These are phyloP conservation scores for Cheilosia variabilis DNA, from an alignment of 2,888 invertebrate species.

Conservation along the genomic window DNA sequence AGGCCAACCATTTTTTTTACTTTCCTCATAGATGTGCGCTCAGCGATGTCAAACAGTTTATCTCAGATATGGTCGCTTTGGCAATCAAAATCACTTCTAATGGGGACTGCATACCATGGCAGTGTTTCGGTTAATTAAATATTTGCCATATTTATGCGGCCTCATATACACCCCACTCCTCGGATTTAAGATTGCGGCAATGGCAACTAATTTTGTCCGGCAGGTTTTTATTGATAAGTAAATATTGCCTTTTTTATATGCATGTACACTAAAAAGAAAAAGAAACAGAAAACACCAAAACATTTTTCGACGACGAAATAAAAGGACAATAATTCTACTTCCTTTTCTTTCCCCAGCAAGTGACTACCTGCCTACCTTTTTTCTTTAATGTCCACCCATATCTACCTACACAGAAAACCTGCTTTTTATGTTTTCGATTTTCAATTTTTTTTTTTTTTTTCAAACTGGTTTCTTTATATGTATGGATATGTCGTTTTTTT, in stretches of 20 bases:
- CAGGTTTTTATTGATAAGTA: slow-evolving; percentile 59
- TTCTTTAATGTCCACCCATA: slow-evolving; percentile 62
- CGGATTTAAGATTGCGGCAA: too few relatives aligned
- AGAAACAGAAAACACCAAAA: neutral
- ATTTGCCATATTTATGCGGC: slow-evolving; percentile 14
- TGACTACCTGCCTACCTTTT: slow-evolving; percentile 27
- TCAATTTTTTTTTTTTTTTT: slow-evolving; percentile 39
- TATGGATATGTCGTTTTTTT: neutral
- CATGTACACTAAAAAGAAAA: neutral
- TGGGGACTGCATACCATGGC: neutral
- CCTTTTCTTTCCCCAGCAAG: slow-evolving; percentile 56
- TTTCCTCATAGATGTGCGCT: neutral
- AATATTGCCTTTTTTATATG: slow-evolving; percentile 3
- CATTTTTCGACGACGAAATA: slow-evolving; percentile 21
- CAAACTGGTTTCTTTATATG: slow-evolving; percentile 54
- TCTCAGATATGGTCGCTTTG: neutral
- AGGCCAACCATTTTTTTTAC: neutral
- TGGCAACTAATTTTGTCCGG: slow-evolving; percentile 1
- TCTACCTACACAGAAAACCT: slow-evolving; percentile 61
- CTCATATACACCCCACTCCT: neutral
- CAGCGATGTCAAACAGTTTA: neutral
- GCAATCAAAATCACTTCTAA: neutral
- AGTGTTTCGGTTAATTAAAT: slow-evolving; percentile 36
- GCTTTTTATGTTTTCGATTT: slow-evolving; percentile 33
- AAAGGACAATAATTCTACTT: slow-evolving; percentile 65